Evolutionary conservation across 2,888 invertebrate species (phyloP), one percentile per base, ranked within the genome.

Genomic region (Muschampia plurimacula): DNA sequence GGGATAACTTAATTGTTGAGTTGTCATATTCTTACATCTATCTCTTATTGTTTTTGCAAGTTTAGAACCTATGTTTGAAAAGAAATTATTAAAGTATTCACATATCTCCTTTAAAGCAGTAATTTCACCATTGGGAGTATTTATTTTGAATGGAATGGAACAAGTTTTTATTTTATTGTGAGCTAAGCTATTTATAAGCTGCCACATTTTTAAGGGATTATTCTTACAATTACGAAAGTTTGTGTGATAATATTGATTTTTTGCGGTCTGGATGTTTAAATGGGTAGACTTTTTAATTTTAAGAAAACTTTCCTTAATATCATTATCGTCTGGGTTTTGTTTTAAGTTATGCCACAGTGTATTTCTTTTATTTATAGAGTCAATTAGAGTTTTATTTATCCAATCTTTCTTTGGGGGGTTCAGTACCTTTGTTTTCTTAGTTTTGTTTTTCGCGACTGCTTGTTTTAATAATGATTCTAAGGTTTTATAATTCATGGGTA

Each of bases 351-450:
- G 55, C 72, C 69, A 76, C 28, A 70, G 12, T 39, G 64, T 46
- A 49, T 75, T 73, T 66, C 72, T 71, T 49, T 69, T 28, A 10
- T 71, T 70, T 22, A 77, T 77, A 41, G 15, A 46, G 4, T 64
- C n/a, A 10, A 76, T 62, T 13, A 76, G 72, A 0, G 57, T 39
- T 67, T 74, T 74, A 28, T 72, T 74, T 7, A 74, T 73, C 76
- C 74, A 74, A 13, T 76, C 65, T 32, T 68, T 66, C 69, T 72
- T 44, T n/a, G 73, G 68, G 1, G 39, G 36, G 10, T 74, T 69
- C 22, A 73, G 55, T 46, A 72, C 49, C 63, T 75, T 75, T 15
- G 22, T 46, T 73, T 76, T 76, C 28, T 13, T 8, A 12, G 68
- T 22, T 68, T 72, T 74, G 15, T 62, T 49, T 15, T 64, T 36